Evolutionary conservation across 2,797 vertebrate species (phyloP), one percentile per base, ranked within the genome.

Genomic region (Erethizon dorsatum): DNA sequence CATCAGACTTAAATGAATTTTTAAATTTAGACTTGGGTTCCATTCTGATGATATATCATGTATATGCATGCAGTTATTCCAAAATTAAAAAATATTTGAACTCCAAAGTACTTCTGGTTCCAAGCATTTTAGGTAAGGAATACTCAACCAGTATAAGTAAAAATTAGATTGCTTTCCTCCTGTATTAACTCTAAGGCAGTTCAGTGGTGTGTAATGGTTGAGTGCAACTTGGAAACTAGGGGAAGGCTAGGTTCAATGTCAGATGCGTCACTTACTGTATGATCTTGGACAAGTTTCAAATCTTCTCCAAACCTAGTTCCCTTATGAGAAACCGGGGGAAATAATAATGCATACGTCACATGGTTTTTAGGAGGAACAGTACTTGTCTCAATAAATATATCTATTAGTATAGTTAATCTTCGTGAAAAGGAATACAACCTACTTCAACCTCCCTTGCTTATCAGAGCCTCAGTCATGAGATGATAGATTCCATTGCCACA

Each of bases 221-320:
- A 33, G 41, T 15, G 1, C 3, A 52, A 2, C 33, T 59, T 63
- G n/a, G 83, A 69, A 67, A 47, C 50, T 65, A 47, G 37, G 41
- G 54, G 9, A 83, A 69, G 37, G 57, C 20, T 7, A 67, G 61
- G 52, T 57, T 91, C 65, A 89, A 14, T 26, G 71, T 61, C 75
- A 83, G 87, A 67, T 59, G 28, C 63, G 50, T 54, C 75, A 31
- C 56, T 92, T 65, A 61, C 28, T 45, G 31, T 67, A 22, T 93
- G 77, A 50, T 47, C 47, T 82, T 54, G 41, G 52, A 20, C 57
- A 87, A 78, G 56, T 96, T 91, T 82, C 84, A 71, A 90, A 96
- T 90, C 41, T 11, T 94, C 78, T 90, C 65, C 63, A 78, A 87
- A 61, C 24, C 41, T 57, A 54, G 45, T 63, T 83, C 71, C 12